Evolutionary conservation across 1,140 invertebrate genomes (phyloP).

Genomic region (Diabrotica virgifera): DNA sequence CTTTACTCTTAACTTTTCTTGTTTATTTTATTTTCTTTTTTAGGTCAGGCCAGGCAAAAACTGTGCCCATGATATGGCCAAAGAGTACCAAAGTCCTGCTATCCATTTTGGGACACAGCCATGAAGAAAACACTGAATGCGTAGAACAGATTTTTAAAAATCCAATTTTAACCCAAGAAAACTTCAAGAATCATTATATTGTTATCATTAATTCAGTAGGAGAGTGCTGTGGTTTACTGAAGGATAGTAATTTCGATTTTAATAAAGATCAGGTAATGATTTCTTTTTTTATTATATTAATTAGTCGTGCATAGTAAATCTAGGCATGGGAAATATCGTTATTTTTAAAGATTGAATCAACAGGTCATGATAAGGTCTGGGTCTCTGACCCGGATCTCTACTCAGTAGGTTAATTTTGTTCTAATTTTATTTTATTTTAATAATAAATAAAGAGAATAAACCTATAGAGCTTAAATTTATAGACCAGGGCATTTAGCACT

Average conservation of each 20-base stretch:
- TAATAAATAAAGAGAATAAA: no score
- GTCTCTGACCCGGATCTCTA: no score
- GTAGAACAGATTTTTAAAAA: constrained; percentile 12
- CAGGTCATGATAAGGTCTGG: no score
- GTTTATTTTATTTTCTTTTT: background rate
- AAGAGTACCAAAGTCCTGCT: constrained; percentile 33
- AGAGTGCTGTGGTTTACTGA: constrained; percentile 31
- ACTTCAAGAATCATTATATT: constrained; percentile 26
- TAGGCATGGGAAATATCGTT: no score
- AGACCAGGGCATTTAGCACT: no score
- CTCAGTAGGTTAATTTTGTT: no score
- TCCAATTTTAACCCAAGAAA: constrained; percentile 29
- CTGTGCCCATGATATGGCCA: constrained; percentile 27
- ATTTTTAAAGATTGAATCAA: no score
- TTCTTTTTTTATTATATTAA: background rate
- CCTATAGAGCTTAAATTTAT: no score
- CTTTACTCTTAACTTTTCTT: no score
- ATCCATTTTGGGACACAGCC: constrained; percentile 23
- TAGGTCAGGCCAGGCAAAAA: constrained; percentile 32
- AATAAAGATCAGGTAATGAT: constrained; percentile 22
- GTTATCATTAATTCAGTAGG: constrained; percentile 31
- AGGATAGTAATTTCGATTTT: constrained; percentile 18
- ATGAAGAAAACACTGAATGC: constrained; percentile 22
- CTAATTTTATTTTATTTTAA: no score
- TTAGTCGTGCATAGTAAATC: no score